phyloP scores from a whole-genome alignment of 2,113 vertebrate species.

The Nycticebus coucang region DNA sequence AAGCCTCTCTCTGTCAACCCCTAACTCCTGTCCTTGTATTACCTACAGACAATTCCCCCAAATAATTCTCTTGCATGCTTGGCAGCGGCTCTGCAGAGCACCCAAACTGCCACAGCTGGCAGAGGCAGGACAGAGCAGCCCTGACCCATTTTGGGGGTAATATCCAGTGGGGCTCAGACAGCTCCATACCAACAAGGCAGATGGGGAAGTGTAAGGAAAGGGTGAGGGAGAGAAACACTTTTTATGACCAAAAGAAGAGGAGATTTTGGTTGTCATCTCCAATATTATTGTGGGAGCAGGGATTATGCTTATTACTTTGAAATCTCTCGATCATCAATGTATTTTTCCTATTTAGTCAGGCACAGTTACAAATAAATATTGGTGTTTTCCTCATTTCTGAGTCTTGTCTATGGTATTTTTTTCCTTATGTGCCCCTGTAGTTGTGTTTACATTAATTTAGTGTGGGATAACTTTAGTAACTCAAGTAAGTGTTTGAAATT shows the following conservation, averaged over 20 bases:
- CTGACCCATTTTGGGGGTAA: no score
- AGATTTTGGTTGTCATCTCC: background rate
- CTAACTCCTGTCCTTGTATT: background rate
- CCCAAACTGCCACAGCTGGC: background rate
- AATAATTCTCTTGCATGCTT: background rate
- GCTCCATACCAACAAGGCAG: background rate
- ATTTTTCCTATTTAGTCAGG: background rate
- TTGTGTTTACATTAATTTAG: background rate
- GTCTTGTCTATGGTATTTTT: background rate
- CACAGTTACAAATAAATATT: background rate
- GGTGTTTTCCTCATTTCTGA: background rate
- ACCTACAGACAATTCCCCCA: background rate
- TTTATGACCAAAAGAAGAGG: background rate
- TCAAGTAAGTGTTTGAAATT: background rate
- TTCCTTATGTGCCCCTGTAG: background rate
- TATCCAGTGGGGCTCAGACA: background rate
- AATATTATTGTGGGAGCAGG: background rate
- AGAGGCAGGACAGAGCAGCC: background rate
- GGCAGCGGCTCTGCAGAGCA: background rate
- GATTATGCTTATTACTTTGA: background rate
- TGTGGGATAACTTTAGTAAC: background rate
- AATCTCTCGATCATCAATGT: background rate
- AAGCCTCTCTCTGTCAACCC: accelerated
- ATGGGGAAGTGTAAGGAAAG: background rate
- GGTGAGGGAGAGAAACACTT: background rate